Evolutionary conservation across 2,113 vertebrate species (phyloP).

Genomic region (Proteles cristata): DNA sequence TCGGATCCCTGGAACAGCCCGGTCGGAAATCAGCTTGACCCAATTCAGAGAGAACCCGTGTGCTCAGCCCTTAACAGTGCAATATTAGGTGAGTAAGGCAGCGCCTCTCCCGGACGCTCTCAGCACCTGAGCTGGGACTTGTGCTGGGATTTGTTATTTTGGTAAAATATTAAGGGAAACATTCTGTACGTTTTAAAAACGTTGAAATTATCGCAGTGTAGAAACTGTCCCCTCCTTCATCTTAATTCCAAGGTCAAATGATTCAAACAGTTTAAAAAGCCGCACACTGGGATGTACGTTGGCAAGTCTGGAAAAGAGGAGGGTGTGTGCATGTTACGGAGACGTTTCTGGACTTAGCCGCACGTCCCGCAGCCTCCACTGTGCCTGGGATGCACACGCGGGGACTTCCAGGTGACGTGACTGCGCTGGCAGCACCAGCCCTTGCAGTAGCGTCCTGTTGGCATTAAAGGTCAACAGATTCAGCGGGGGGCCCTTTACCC

Average conservation of each 20-base stretch:
- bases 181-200: constrained; percentile 2
- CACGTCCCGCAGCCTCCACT: accelerated
- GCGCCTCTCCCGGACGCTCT: neutral
- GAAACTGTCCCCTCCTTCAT: neutral
- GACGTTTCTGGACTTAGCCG: neutral
- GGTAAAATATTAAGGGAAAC: neutral
- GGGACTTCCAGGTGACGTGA: neutral
- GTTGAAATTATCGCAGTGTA: neutral
- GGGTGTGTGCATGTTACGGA: neutral
- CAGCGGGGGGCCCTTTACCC: neutral
- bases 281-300: neutral
- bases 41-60: constrained; percentile 98
- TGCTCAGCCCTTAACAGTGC: constrained; percentile 99
- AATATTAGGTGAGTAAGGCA: constrained; percentile 93
- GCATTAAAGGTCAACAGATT: neutral
- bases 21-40: constrained; percentile 97
- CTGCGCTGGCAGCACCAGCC: neutral
- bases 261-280: neutral
- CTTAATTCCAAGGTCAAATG: neutral
- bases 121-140: neutral
- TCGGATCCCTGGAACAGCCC: constrained; percentile 99
- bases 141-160: neutral
- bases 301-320: neutral
- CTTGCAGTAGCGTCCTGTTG: neutral
- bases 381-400: too few relatives aligned